Percentiles rank a stretch among this genome's conserved stretches.
These are phyloP conservation scores for Dendrolimus punctatus DNA, from an alignment of 1,140 invertebrate species.

Conservation along the genomic window DNA sequence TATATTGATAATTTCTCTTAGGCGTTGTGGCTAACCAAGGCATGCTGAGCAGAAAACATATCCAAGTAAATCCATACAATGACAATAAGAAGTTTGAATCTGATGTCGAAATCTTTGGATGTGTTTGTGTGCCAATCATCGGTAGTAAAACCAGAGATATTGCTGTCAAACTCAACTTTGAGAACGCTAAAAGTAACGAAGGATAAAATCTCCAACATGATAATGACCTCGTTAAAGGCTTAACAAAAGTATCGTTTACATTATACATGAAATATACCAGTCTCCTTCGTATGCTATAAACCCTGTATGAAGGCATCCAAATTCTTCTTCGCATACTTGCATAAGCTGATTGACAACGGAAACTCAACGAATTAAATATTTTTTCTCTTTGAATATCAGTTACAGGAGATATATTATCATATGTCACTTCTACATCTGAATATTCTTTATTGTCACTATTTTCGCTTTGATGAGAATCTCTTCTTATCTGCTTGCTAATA, in stretches of 20 bases:
- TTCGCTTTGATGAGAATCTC: conserved; percentile 41
- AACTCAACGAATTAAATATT: conserved; percentile 56
- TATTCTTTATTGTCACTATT: conserved; percentile 32
- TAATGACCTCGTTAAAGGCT: conserved; percentile 58
- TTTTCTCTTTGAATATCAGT: conserved; percentile 59
- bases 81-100: conserved; percentile 59
- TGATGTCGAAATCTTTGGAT: conserved; percentile 41
- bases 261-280: conserved; percentile 45
- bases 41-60: conserved; percentile 54
- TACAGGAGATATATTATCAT: conserved; percentile 51
- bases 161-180: conserved; percentile 45
- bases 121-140: conserved; percentile 43
- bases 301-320: conserved; percentile 55
- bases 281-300: conserved; percentile 52
- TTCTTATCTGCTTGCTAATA: conserved; percentile 53
- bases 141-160: conserved; percentile 46
- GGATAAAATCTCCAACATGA: conserved; percentile 65
- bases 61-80: conserved; percentile 58
- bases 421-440: conserved; percentile 51
- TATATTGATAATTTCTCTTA: conserved; percentile 64
- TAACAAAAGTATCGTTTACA: conserved; percentile 63
- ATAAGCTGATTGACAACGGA: conserved; percentile 51
- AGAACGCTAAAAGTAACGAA: conserved; percentile 48
- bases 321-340: conserved; percentile 46
- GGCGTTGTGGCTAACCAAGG: conserved; percentile 61